A percentile compares a stretch with the other conserved stretches of the same genome.
Evolutionary conservation across 2,888 invertebrate genomes (phyloP).

Genomic region (Stictocephala bisonia): DNA sequence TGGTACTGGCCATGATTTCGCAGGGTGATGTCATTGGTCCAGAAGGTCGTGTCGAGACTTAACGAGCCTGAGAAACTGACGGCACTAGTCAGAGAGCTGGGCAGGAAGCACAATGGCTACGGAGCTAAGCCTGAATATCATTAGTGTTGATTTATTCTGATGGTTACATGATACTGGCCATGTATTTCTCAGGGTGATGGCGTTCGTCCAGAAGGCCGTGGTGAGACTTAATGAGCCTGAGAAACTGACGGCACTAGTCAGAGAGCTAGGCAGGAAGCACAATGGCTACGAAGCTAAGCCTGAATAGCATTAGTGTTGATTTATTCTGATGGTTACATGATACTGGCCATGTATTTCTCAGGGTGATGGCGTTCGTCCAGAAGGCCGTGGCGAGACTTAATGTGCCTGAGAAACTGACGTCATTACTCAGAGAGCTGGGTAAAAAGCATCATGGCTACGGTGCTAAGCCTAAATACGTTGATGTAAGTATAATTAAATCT

Average conservation of each 20-base stretch:
- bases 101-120: no score
- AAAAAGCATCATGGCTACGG: constrained; percentile 67
- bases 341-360: no score
- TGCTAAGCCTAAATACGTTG: constrained; percentile 67
- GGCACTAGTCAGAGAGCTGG: no score
- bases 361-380: constrained; percentile 69
- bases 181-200: no score
- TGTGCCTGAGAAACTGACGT: constrained; percentile 66
- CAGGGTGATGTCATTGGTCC: constrained; percentile 68
- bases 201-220: no score
- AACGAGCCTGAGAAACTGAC: constrained; percentile 66
- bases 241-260: constrained; percentile 65
- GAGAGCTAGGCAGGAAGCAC: constrained; percentile 67
- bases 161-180: no score
- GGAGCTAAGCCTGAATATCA: no score
- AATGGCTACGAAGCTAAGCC: constrained; percentile 67
- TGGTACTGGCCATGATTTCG: no score
- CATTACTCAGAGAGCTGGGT: constrained; percentile 66
- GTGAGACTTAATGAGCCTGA: constrained; percentile 66
- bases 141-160: no score
- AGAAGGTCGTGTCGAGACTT: constrained; percentile 66
- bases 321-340: no score
- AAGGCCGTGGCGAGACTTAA: constrained; percentile 67
- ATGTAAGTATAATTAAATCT: constrained; percentile 64
- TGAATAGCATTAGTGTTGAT: no score